These are phyloP conservation scores for Stigmatopora argus DNA, from an alignment of 2,113 vertebrate species.

Conservation along the genomic window DNA sequence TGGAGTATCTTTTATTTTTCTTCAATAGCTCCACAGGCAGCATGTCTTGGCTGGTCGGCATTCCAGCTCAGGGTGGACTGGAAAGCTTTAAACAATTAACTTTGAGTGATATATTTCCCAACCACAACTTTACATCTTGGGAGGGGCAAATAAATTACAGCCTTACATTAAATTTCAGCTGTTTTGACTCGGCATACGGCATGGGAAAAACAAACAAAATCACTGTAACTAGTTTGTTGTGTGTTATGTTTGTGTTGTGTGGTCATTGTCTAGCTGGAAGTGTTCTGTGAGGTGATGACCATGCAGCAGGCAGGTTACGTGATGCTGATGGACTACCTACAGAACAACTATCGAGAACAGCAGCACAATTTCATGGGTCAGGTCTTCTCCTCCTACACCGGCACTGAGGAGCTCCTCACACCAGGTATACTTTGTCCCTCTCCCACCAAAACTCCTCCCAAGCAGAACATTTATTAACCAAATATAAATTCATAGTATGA, in stretches of 20 bases:
- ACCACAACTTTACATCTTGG: no score
- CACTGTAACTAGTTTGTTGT: background rate
- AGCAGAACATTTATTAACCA: background rate
- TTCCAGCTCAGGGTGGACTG: slow-evolving; percentile 24
- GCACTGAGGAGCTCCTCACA: slow-evolving; percentile 85
- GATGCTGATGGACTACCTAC: slow-evolving; percentile 97
- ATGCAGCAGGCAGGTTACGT: slow-evolving; percentile 95
- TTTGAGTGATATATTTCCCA: no score
- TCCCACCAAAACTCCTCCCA: background rate
- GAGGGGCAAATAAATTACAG: no score
- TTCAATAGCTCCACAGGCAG: background rate
- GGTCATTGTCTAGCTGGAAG: slow-evolving; percentile 73
- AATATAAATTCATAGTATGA: background rate
- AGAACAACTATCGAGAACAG: slow-evolving; percentile 93
- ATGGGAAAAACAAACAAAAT: no score
- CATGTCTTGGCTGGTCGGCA: slow-evolving; percentile 35
- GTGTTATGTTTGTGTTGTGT: slow-evolving; percentile 1
- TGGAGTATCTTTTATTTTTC: background rate
- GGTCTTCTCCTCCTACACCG: slow-evolving; percentile 93
- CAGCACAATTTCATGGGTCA: slow-evolving; percentile 86
- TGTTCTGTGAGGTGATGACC: slow-evolving; percentile 97
- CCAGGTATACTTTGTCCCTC: slow-evolving; percentile 71
- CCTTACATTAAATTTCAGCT: background rate
- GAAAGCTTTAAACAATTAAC: no score
- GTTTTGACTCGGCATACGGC: no score